Percentiles rank a stretch among this genome's conserved stretches.
Conservation (phyloP, 2,797 vertebrate genomes). For the Sphenodon punctatus region DNA sequence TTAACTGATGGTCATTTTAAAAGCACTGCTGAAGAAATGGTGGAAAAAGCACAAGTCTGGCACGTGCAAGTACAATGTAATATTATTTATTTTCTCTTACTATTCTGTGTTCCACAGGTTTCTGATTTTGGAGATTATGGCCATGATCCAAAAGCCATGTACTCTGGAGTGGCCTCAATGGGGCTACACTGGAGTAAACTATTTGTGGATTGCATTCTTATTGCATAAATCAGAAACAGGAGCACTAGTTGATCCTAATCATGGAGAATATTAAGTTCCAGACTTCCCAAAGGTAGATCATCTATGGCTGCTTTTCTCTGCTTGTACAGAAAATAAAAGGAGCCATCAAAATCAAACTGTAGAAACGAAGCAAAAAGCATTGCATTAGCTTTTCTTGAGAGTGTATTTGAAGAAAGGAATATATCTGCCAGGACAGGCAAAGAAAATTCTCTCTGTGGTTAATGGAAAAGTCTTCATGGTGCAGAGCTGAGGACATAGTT, state of each 20-base stretch:
- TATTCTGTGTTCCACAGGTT: background rate
- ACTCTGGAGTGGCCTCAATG: too few relatives aligned
- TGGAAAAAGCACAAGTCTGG: background rate
- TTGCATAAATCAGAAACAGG: too few relatives aligned
- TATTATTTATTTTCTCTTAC: background rate
- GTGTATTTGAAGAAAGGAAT: background rate
- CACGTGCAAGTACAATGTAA: background rate
- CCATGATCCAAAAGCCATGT: too few relatives aligned
- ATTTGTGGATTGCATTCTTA: too few relatives aligned
- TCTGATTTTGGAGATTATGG: background rate
- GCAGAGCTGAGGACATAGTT: constrained; percentile 55
- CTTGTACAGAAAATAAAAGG: background rate
- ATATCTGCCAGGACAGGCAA: too few relatives aligned
- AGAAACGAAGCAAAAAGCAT: too few relatives aligned
- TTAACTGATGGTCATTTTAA: too few relatives aligned
- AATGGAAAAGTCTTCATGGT: constrained; percentile 17
- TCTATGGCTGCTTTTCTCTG: background rate
- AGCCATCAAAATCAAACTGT: background rate
- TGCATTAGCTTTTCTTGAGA: background rate
- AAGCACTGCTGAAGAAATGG: constrained; percentile 16
- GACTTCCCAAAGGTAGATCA: background rate
- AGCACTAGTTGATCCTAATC: background rate
- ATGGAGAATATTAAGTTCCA: background rate
- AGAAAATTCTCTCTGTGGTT: background rate
- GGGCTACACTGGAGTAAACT: too few relatives aligned